Percentiles rank a stretch among this genome's conserved stretches.
Evolutionary conservation across 2,888 invertebrate genomes (phyloP).

Genomic region (Chloroclystis v-ata): DNA sequence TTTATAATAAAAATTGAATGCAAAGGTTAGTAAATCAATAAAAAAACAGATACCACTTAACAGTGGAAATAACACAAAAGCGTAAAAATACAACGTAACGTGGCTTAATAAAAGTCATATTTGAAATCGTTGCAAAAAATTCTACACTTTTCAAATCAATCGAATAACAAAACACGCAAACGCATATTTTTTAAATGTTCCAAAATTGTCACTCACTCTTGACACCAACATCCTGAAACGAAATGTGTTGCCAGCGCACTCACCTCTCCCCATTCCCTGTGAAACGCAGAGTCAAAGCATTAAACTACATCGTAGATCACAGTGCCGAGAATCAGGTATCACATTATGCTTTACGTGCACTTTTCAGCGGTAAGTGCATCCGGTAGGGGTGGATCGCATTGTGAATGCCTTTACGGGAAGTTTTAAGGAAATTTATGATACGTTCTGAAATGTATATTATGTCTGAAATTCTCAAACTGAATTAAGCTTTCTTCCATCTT

Average conservation of each 20-base stretch:
- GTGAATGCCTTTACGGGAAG: not conserved
- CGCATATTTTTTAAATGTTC: too few species aligned
- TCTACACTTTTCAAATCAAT: too few species aligned
- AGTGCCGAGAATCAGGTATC: slow-evolving; percentile 7
- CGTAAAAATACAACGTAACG: too few species aligned
- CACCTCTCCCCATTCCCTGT: not conserved
- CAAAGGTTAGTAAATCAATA: too few species aligned
- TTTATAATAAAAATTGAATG: too few species aligned
- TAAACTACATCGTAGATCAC: slow-evolving; percentile 13
- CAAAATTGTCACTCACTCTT: not conserved
- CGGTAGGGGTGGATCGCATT: not conserved
- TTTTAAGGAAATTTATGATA: not conserved
- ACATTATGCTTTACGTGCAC: slow-evolving; percentile 7
- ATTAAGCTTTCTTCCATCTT: too few species aligned
- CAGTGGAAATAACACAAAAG: too few species aligned
- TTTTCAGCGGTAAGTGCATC: slow-evolving; percentile 24
- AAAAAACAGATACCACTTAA: too few species aligned
- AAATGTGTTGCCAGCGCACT: not conserved
- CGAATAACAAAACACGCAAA: too few species aligned
- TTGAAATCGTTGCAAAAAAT: too few species aligned
- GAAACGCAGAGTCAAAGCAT: slow-evolving; percentile 5
- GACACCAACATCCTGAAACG: not conserved
- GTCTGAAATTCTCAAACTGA: too few species aligned
- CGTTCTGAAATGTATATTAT: slow-evolving; percentile 3
- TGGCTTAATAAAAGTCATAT: too few species aligned